Evolutionary conservation across 2,888 invertebrate genomes (phyloP), one percentile per base, ranked within the genome.

Genomic region (Zhengitettix transpicula): DNA sequence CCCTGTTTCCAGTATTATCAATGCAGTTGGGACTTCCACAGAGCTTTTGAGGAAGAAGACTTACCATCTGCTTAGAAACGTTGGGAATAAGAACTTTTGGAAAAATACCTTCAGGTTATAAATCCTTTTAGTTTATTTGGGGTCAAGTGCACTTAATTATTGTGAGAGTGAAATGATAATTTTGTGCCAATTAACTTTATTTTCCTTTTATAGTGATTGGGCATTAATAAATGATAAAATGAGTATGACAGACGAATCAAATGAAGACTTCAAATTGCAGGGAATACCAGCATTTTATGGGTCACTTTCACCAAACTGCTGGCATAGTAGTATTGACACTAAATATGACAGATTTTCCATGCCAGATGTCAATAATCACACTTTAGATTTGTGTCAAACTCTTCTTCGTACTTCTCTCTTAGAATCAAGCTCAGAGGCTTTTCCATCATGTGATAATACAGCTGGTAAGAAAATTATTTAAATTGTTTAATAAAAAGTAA

Each of bases 11-110:
- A 55, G 58, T 42, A 57, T 61, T n/a, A 53, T 56, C 12, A 54
- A 59, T 57, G 77, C 78, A 61, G 78, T 80, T 0, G 72, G 71
- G 62, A 70, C 65, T 62, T 73, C 74, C 9, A 71, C 73, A 5
- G 69, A 69, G 63, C 67, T 72, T 40, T 68, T 74, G 60, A 72
- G 71, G 62, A 66, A 72, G 63, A 73, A 73, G 40, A 72, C 74
- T 15, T 69, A 72, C 47, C 70, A 69, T 61, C 68, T 75, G 52
- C 66, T 76, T n/a, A 71, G 67, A 59, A 72, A 71, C 62, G 69
- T 74, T 9, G 67, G 73, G 3, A 69, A 71, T 57, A 69, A 69
- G 59, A 68, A 68, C 57, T 71, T 74, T 63, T 75, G 75, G 75
- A 71, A 69, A 59, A 68, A 70, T 44, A 70, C 71, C 51, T 66